phyloP scores from a whole-genome alignment of 1,140 invertebrate genomes.

The Cardiocondyla obscurior region DNA sequence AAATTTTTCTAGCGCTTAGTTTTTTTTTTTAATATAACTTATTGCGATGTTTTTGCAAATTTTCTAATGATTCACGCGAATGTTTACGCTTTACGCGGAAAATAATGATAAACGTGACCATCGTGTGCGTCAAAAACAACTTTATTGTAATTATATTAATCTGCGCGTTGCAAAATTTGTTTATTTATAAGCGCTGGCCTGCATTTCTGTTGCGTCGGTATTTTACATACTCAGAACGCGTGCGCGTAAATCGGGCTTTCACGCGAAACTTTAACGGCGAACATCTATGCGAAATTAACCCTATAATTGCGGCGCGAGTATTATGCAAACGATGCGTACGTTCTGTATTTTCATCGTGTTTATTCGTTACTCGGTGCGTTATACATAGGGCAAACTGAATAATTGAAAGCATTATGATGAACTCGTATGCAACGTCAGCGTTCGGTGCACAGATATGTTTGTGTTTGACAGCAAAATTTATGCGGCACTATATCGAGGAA shows the following conservation, averaged over 20 bases:
- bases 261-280: slow-evolving; percentile 11
- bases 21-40: background rate
- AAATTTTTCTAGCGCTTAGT: background rate
- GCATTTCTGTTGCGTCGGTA: background rate
- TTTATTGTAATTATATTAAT: slow-evolving; percentile 26
- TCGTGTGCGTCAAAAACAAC: background rate
- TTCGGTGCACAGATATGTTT: background rate
- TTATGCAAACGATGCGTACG: slow-evolving; percentile 45
- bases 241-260: slow-evolving; percentile 14
- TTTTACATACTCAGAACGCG: background rate
- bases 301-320: slow-evolving; percentile 42
- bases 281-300: slow-evolving; percentile 48
- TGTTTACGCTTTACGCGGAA: background rate
- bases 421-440: background rate
- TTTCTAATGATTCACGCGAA: background rate
- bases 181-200: background rate
- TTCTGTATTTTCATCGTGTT: slow-evolving; percentile 46
- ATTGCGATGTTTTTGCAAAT: background rate
- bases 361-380: slow-evolving; percentile 26
- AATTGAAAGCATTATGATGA: slow-evolving; percentile 35
- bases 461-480: background rate
- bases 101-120: background rate
- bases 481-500: background rate
- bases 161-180: slow-evolving; percentile 18
- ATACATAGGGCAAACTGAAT: slow-evolving; percentile 37